Base-by-base conservation (phyloP, 2,888 invertebrate genomes). In the Pseudococcus viburni region DNA sequence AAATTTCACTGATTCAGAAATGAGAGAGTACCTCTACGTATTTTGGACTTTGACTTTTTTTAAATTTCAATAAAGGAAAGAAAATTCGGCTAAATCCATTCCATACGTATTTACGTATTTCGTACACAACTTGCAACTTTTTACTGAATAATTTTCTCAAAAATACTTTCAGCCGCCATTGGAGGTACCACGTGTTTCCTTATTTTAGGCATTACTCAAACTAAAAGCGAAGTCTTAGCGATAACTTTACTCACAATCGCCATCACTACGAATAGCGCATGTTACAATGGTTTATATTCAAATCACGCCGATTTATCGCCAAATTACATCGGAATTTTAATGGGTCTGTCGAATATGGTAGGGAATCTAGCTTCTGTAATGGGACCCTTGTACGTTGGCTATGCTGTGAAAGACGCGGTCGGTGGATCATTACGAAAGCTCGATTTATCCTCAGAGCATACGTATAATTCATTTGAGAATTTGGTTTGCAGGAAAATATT, bases 231-330 rank as follows among this genome's bases (percentile, higher is more conserved):
- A 11, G 1, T 33, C 6, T 1, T 83, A 0, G 83, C 55, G 0
- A 55, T 88, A 55, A 33, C 39, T 8, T 39, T 80, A 17, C 17
- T 88, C n/a, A 88, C 88, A 19, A 17, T 83, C n/a, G 55, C 51
- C 7, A 22, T 88, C 3, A 26, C 83, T 4, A 55, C 83, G 8
- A 80, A 80, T n/a, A 88, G 88, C 42, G 83, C 88, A 17, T 39
- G 33, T n/a, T 88, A 88, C 19, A 88, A 88, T 39, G 88, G 88
- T 7, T 33, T 88, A 17, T 88, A 83, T 19, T 88, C 88, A 22
- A 88, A 88, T 88, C 88, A 88, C 59, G 88, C 88, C 2, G 88
- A 88, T 55, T 83, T 88, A 80, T 88, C 88, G 9, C 88, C 88
- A 33, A 88, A 88, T 19, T 88, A 88, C 26, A 80, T 88, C 17